Base-by-base conservation (phyloP, 2,113 vertebrate species). In the Chaetura pelagica region DNA sequence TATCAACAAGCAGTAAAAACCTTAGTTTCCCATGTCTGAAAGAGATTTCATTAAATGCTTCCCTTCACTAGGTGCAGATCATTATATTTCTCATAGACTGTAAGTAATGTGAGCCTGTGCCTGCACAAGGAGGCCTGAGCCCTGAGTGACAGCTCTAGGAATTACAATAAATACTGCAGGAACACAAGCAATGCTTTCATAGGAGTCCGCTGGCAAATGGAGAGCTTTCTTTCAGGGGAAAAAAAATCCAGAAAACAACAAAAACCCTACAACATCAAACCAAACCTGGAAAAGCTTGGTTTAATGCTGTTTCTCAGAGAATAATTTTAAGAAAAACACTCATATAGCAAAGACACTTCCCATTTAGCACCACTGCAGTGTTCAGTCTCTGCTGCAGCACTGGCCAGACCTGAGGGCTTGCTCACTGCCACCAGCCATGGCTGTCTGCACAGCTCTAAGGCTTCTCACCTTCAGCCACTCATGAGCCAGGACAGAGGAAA, bases 41-140 rank as follows among this genome's bases (percentile, higher is more conserved):
- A 89, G 85, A 85, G 95, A 93, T 94, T 95, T 97, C 89, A 95
- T 97, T 97, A 97, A 97, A 96, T 79, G 89, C 58, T 96, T 96
- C 93, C 91, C 89, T 93, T 91, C 95, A 79, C 94, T 96, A 84
- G 91, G 93, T 91, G 71, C 81, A 89, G 89, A 93, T 95, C 95
- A 96, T 96, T 96, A 94, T 85, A 90, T 89, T 95, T 96, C 93
- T 87, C 91, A 51, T 9, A 73, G 93, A 78, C 80, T 91, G 89
- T 62, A 73, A 94, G 93, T 93, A 96, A 69, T 85, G 89, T 49
- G 94, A 96, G 95, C 61, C 92, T 59, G 48, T 67, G 89, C 44
- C 84, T 89, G 93, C 77, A 89, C 89, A 68, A 67, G 3, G 20
- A 81, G 90, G 69, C 89, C 93, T n/a, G 44, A 90, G 95, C 75